Conservation (phyloP, 2,888 invertebrate species). For the Aphrophora alni region DNA sequence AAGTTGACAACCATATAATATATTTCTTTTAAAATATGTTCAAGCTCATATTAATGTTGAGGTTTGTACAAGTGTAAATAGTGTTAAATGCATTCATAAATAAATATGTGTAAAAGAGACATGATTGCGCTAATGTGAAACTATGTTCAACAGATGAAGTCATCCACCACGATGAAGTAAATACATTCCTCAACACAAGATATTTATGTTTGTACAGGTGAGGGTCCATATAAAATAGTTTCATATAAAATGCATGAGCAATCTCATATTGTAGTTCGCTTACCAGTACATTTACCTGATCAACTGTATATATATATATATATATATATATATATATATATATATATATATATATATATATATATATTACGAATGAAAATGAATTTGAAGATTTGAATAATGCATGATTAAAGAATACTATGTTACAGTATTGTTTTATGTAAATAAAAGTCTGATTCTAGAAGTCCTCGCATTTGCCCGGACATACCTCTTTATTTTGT, state of each 20-base stretch:
- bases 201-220: slow-evolving; percentile 55
- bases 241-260: slow-evolving; percentile 49
- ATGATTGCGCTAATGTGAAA: no score
- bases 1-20: slow-evolving; percentile 21
- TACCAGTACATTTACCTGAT: no score
- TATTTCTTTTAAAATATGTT: slow-evolving; percentile 19
- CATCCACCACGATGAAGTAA: slow-evolving; percentile 20
- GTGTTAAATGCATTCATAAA: slow-evolving; percentile 18
- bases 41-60: slow-evolving; percentile 20
- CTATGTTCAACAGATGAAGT: neutral
- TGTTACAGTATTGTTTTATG: slow-evolving; percentile 16
- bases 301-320: no score
- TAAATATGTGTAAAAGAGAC: slow-evolving; percentile 21
- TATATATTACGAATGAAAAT: no score
- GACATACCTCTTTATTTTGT: slow-evolving; percentile 18
- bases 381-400: no score
- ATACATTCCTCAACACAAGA: slow-evolving; percentile 39
- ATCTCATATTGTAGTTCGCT: slow-evolving; percentile 47
- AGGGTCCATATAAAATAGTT: slow-evolving; percentile 55
- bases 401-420: slow-evolving; percentile 24
- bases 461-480: no score
- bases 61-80: slow-evolving; percentile 20
- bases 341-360: no score
- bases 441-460: neutral
- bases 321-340: no score